Base-by-base conservation (phyloP, 1,140 invertebrate species). In the Tetramorium parvispinum region DNA sequence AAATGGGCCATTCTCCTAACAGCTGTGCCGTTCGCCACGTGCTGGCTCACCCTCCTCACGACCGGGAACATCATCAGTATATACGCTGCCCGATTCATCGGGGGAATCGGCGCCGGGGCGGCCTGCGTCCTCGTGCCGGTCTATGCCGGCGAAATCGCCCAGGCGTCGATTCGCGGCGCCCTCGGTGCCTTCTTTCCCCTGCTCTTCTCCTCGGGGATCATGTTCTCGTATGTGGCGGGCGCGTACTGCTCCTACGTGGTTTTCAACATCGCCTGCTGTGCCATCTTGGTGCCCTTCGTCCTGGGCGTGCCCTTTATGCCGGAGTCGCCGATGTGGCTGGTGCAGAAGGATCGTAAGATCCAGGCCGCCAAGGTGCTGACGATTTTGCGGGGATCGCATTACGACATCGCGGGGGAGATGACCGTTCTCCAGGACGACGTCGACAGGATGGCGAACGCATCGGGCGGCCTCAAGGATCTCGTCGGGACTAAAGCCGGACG, bases 151-250 rank as follows among this genome's bases (percentile, higher is more conserved):
- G 97, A 98, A 94, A 96, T 97, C 57, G 96, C 97, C 0, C 96
- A 97, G 77, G 95, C 95, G 13, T 94, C 95, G 10, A 94, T 97
- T 6, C 93, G 97, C 71, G 97, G 97, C 4, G 95, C 96, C 1
- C 91, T 97, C 2, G 97, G 96, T 5, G 96, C 96, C 53, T 96
- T 97, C 87, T 97, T 97, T 77, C 97, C 97, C 87, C 95, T 97
- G 1, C 96, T 96, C 73, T 96, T 97, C 21, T 96, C 96, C 5
- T 93, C 96, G 46, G 97, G 97, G 11, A 96, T 97, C 18, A 93
- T 97, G 2, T 95, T 96, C 73, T 96, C 96, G 7, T 97, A 97
- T 91, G 92, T 96, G 76, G 95, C 97, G 87, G 96, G 96, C 96
- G 91, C 95, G 89, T 87, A 71, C 8, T 70, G 82, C 96, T 95